These are phyloP conservation scores for Petrophora chlorosata DNA, from an alignment of 2,888 invertebrate species.

Conservation along the genomic window DNA sequence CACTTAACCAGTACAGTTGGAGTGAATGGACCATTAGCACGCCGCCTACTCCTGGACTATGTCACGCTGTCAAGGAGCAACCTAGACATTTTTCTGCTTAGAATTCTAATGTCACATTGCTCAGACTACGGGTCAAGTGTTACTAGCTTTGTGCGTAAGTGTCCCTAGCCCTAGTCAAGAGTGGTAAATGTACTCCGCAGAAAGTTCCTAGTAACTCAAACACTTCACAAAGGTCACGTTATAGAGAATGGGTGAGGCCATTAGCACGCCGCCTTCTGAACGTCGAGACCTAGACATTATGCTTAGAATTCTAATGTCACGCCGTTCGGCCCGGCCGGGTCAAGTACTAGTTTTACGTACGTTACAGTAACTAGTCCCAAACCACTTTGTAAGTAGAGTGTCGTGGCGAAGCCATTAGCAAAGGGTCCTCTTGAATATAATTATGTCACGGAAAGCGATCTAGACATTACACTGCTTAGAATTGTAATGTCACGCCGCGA, in stretches of 20 bases:
- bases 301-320: slow-evolving; percentile 25
- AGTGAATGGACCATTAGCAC: slow-evolving; percentile 12
- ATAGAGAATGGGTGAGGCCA: too few relatives aligned
- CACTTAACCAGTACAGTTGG: not conserved
- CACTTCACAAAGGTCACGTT: too few relatives aligned
- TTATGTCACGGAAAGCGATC: too few relatives aligned
- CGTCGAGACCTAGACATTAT: slow-evolving; percentile 30
- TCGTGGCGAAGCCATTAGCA: too few relatives aligned
- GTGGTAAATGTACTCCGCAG: too few relatives aligned
- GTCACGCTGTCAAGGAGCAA: slow-evolving; percentile 1
- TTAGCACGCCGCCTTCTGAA: too few relatives aligned
- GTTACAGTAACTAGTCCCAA: too few relatives aligned
- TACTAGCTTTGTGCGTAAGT: not conserved
- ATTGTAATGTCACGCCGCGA: too few relatives aligned
- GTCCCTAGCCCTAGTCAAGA: too few relatives aligned
- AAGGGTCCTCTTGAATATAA: too few relatives aligned
- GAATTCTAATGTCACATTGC: slow-evolving; percentile 22
- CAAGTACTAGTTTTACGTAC: not conserved
- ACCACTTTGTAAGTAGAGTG: not conserved
- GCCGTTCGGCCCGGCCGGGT: not conserved
- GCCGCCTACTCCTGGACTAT: slow-evolving; percentile 2
- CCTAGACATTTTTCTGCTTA: slow-evolving; percentile 26
- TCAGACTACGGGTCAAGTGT: slow-evolving; percentile 7
- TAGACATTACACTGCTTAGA: too few relatives aligned
- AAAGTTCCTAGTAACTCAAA: too few relatives aligned